Percentiles rank a stretch among this genome's conserved stretches.
These are phyloP conservation scores for Florisuga fusca DNA, from an alignment of 2,797 vertebrate genomes.

Conservation along the genomic window DNA sequence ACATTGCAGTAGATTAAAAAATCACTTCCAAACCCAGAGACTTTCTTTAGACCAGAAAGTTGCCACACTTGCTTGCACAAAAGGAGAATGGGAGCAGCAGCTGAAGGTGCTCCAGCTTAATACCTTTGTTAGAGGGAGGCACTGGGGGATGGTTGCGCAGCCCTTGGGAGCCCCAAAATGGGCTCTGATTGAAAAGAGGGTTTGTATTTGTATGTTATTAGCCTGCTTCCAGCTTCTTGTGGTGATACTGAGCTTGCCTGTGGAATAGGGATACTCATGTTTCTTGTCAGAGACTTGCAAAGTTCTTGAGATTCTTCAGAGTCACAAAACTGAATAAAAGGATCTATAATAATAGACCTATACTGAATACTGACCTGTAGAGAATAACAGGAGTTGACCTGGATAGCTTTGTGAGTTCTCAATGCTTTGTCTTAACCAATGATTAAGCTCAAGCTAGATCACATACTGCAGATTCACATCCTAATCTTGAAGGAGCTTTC, in stretches of 20 bases:
- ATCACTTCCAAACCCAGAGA: neutral
- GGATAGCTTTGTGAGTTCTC: neutral
- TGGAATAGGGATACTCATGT: neutral
- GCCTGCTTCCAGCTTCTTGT: neutral
- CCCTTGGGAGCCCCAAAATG: neutral
- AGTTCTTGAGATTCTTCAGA: neutral
- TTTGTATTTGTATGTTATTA: neutral
- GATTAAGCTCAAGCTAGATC: neutral
- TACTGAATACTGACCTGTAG: neutral
- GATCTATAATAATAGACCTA: neutral
- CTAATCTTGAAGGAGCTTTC: neutral
- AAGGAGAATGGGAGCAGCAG: neutral
- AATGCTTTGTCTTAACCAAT: neutral
- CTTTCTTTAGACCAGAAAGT: neutral
- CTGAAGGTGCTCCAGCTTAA: neutral
- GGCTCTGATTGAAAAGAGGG: neutral
- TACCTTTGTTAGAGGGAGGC: accelerated
- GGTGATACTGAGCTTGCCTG: neutral
- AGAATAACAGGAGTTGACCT: neutral
- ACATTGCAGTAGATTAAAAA: neutral
- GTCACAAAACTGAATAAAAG: neutral
- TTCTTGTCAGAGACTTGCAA: neutral
- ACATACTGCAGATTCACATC: neutral
- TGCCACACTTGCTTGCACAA: neutral
- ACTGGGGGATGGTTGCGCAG: neutral